A percentile compares a stretch with the other conserved stretches of the same genome.
Evolutionary conservation across 2,113 vertebrate species (phyloP).

Genomic region (Puntigrus tetrazona): DNA sequence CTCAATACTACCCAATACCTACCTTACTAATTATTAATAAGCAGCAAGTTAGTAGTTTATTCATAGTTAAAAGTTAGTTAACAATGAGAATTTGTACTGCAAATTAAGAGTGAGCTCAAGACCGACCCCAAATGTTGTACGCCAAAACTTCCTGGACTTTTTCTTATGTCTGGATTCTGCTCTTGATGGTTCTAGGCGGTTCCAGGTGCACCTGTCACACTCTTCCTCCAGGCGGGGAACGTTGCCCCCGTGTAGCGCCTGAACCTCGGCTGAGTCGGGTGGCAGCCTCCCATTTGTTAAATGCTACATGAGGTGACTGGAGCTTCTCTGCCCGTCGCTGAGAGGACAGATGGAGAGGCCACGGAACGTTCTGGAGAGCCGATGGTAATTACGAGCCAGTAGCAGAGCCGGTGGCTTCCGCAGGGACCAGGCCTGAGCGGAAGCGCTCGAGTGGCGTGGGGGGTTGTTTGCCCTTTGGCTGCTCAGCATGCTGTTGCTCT

Average conservation of each 20-base stretch:
- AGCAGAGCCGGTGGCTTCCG: conserved; percentile 64
- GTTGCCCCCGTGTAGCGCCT: conserved; percentile 56
- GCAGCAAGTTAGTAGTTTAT: not conserved
- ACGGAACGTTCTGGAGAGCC: conserved; percentile 76
- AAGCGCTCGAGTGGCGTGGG: conserved; percentile 63
- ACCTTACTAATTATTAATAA: not conserved
- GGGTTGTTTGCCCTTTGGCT: conserved; percentile 68
- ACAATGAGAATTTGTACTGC: not conserved
- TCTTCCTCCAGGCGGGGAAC: conserved; percentile 11
- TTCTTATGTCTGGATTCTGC: not conserved
- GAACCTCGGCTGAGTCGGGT: conserved; percentile 36
- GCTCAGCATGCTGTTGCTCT: conserved; percentile 68
- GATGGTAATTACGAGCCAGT: conserved; percentile 76
- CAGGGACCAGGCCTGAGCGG: conserved; percentile 55
- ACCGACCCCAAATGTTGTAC: not conserved
- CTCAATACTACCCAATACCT: not conserved
- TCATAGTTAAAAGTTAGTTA: not conserved
- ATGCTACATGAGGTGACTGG: conserved; percentile 76
- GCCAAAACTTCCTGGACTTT: not conserved
- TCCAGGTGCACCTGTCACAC: conserved; percentile 4
- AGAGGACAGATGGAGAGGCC: conserved; percentile 80
- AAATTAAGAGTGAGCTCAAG: not conserved
- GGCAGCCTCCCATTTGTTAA: conserved; percentile 70
- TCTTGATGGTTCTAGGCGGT: conserved; percentile 5
- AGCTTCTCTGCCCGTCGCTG: conserved; percentile 69